Conservation (phyloP, 2,797 vertebrate species). For the Okamejei kenojei region DNA sequence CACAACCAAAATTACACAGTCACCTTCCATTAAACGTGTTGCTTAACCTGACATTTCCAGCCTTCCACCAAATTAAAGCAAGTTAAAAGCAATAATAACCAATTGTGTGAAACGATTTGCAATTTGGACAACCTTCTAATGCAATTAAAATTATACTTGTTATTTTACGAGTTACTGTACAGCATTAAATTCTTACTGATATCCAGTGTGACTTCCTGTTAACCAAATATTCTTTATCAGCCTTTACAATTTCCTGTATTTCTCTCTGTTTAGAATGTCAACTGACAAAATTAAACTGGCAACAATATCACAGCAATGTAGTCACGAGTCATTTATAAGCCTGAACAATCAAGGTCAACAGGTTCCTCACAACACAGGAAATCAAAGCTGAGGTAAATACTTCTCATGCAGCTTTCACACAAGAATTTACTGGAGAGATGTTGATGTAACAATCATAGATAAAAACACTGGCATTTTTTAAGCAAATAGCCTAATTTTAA, state of each 20-base stretch:
- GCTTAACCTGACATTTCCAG: not conserved
- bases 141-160: not conserved
- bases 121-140: not conserved
- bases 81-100: not conserved
- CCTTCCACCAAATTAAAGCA: not conserved
- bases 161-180: not conserved
- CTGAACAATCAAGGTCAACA: not conserved
- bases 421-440: not conserved
- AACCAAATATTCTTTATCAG: not conserved
- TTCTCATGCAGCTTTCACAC: not conserved
- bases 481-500: not conserved
- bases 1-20: not conserved
- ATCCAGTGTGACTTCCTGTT: not conserved
- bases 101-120: not conserved
- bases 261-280: not conserved
- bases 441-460: not conserved
- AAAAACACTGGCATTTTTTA: not conserved
- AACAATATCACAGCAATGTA: not conserved
- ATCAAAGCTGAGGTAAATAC: not conserved
- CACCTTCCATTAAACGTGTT: slow-evolving; percentile 6
- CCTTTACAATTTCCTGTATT: not conserved
- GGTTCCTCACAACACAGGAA: not conserved
- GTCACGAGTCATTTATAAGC: not conserved
- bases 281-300: not conserved
- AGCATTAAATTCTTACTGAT: not conserved